Evolutionary conservation across 2,113 vertebrate species (phyloP), one percentile per base, ranked within the genome.

Genomic region (Sminthopsis crassicaudata): DNA sequence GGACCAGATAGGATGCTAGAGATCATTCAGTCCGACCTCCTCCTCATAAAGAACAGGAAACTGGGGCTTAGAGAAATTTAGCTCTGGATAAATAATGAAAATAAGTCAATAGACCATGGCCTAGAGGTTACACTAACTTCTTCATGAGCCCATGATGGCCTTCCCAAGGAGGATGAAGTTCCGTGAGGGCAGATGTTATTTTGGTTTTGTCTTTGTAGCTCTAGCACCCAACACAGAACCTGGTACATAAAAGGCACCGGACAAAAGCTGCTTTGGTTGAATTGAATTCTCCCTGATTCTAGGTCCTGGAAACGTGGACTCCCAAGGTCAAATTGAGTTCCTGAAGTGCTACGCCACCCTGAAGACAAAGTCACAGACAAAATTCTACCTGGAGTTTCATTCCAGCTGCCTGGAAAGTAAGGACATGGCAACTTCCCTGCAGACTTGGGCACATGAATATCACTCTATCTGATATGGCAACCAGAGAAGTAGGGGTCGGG

Each of bases 321-420:
- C 99, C 95, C 98, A 99, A 92, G 99, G 99, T 89, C 99, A 99
- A 91, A 99, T 99, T 52, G 99, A 99, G 96, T 99, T 99, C 95
- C 99, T 99, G 97, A 99, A 98, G 51, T 99, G 99, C 94, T 98
- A 98, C 0, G 99, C 99, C 60, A 99, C 97, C 0, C 98, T 99
- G 96, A 98, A 98, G 98, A 99, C 99, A 26, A 99, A 99, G 98
- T 99, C 99, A 11, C 99, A 99, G 98, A 99, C 99, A 52, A 99
- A 99, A 96, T 99, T 99, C 99, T 99, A 99, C 98, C 99, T 99
- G 0, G 99, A 99, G 95, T 99, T 99, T 97, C 99, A 99, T 94
- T 99, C 99, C 22, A 99, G 99, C 98, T 99, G 99, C 98, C 98
- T 99, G 97, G 99, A 99, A 98, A 99, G 99, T 99, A 98, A 90